Conservation (phyloP, 2,888 invertebrate species). For the Formica aserva region DNA sequence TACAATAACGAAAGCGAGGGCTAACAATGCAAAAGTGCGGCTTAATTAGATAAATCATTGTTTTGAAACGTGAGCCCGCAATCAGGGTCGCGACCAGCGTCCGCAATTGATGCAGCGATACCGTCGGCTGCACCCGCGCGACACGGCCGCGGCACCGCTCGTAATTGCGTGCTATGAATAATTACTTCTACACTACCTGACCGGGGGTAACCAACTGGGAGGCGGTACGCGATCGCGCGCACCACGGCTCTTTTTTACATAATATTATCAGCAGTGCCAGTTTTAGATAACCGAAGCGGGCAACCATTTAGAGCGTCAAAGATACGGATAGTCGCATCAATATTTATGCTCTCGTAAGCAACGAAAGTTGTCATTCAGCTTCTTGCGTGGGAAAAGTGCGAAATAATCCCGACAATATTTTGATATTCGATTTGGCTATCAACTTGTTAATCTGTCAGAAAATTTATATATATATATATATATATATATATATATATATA, state of each 20-base stretch:
- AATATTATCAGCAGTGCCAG: slow-evolving; percentile 37
- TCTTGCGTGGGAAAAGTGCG: not conserved
- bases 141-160: slow-evolving; percentile 75
- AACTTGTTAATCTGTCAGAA: not conserved
- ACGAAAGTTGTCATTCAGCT: too few species aligned
- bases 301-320: not conserved
- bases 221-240: slow-evolving; percentile 30
- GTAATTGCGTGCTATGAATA: slow-evolving; percentile 85
- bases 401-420: not conserved
- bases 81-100: slow-evolving; percentile 78
- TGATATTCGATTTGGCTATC: not conserved
- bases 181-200: slow-evolving; percentile 76
- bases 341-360: not conserved
- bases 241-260: slow-evolving; percentile 34
- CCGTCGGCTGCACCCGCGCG: slow-evolving; percentile 71
- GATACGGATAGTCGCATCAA: not conserved
- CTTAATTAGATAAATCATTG: slow-evolving; percentile 84
- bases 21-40: slow-evolving; percentile 80
- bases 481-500: not conserved
- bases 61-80: slow-evolving; percentile 82
- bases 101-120: slow-evolving; percentile 80
- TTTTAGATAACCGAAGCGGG: not conserved
- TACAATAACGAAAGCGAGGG: slow-evolving; percentile 70
- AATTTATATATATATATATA: not conserved
- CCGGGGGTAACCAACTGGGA: slow-evolving; percentile 67